These are phyloP conservation scores for Stichopus horrens DNA, from an alignment of 53 echinoderm and acorn worm species.

Conservation along the genomic window DNA sequence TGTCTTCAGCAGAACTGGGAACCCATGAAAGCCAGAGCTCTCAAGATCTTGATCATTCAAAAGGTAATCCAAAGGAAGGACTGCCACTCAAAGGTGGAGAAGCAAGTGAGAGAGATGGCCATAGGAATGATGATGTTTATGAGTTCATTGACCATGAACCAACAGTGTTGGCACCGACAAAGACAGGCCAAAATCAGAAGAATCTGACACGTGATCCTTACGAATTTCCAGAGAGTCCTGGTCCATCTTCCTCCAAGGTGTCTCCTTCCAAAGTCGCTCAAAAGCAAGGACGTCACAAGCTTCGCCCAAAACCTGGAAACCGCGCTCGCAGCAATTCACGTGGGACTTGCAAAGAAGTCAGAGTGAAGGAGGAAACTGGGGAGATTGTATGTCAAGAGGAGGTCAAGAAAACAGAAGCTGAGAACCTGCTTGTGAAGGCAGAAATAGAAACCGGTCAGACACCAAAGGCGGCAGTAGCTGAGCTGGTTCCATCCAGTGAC, in stretches of 20 bases:
- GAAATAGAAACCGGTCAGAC: neutral
- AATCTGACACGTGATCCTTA: constrained; percentile 20
- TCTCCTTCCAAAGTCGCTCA: constrained; percentile 63
- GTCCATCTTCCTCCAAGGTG: constrained; percentile 57
- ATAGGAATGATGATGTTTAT: constrained; percentile 58
- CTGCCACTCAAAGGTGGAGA: neutral
- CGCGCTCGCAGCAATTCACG: constrained; percentile 43
- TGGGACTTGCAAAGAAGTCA: constrained; percentile 25
- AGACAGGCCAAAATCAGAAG: constrained; percentile 36
- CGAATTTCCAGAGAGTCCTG: constrained; percentile 74
- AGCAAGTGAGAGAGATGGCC: neutral
- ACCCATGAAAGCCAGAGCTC: neutral
- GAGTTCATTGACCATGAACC: constrained; percentile 84
- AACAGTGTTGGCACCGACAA: constrained; percentile 40
- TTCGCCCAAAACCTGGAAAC: neutral
- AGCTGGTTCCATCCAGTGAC: constrained; percentile 30
- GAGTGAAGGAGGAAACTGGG: constrained; percentile 23
- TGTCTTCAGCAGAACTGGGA: neutral
- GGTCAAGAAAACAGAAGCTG: constrained; percentile 1
- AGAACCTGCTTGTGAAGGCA: neutral
- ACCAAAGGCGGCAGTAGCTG: constrained; percentile 18
- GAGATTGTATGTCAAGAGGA: constrained; percentile 14
- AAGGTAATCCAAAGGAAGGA: neutral
- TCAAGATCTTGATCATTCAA: neutral
- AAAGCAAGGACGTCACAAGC: constrained; percentile 45